These are phyloP conservation scores for Lasioglossum pauxillum DNA, from an alignment of 2,888 invertebrate species.

Conservation along the genomic window DNA sequence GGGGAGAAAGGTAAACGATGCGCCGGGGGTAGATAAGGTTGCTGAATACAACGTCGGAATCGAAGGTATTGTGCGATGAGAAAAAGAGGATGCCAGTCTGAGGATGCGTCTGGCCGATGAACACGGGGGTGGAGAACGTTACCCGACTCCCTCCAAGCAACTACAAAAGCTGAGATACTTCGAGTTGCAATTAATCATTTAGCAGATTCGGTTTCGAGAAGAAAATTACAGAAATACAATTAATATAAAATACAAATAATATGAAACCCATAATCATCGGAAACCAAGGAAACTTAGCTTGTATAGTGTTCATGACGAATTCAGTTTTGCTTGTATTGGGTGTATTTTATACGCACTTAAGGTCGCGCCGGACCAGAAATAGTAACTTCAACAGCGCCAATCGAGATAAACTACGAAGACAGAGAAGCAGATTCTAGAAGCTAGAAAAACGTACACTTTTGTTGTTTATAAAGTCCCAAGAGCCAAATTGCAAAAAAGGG, in stretches of 20 bases:
- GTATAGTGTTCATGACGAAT: too few species aligned
- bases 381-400: too few species aligned
- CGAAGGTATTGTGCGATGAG: conserved; percentile 39
- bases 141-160: background rate
- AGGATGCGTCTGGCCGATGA: conserved; percentile 11
- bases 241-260: background rate
- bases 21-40: conserved; percentile 53
- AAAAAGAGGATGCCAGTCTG: conserved; percentile 21
- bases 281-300: too few species aligned
- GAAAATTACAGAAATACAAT: background rate
- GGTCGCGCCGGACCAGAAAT: too few species aligned
- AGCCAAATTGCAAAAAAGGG: too few species aligned
- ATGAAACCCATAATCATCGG: too few species aligned
- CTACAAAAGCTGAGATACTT: background rate
- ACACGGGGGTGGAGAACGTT: background rate
- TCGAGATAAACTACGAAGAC: too few species aligned
- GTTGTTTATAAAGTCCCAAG: too few species aligned
- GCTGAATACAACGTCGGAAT: conserved; percentile 53
- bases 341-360: too few species aligned
- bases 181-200: background rate
- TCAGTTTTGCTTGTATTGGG: too few species aligned
- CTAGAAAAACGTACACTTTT: too few species aligned
- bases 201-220: background rate
- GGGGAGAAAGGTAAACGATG: conserved; percentile 40
- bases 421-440: too few species aligned